These are phyloP conservation scores for Bicyclus anynana DNA, from an alignment of 1,140 invertebrate genomes.

Conservation along the genomic window DNA sequence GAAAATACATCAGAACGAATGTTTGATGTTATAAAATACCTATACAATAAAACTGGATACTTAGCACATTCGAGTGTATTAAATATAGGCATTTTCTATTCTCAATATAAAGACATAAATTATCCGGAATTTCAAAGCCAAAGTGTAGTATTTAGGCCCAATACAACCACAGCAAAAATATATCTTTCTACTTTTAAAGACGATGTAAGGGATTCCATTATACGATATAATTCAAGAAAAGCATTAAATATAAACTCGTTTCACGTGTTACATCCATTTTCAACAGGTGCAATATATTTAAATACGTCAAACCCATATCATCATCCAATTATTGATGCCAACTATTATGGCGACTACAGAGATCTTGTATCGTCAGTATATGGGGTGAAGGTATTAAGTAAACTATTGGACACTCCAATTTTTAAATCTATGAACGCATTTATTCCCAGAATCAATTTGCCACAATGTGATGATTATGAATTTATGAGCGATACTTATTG, in stretches of 20 bases:
- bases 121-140: conserved; percentile 60
- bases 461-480: conserved; percentile 55
- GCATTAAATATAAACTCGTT: conserved; percentile 54
- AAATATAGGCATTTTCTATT: conserved; percentile 48
- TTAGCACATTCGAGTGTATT: conserved; percentile 35
- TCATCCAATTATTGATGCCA: conserved; percentile 87
- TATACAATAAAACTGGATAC: conserved; percentile 47
- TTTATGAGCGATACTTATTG: conserved; percentile 80
- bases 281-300: conserved; percentile 66
- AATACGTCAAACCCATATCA: conserved; percentile 63
- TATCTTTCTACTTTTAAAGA: conserved; percentile 42
- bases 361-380: conserved; percentile 81
- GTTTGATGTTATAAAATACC: conserved; percentile 44
- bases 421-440: conserved; percentile 65
- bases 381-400: conserved; percentile 69
- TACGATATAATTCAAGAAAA: conserved; percentile 53
- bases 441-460: too few relatives aligned
- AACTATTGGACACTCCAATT: conserved; percentile 59
- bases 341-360: conserved; percentile 84
- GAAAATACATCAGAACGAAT: conserved; percentile 17
- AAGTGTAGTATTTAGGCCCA: conserved; percentile 33
- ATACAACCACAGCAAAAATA: conserved; percentile 18
- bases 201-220: conserved; percentile 51
- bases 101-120: conserved; percentile 22
- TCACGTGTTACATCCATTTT: conserved; percentile 75